Percentiles rank a stretch among this genome's conserved stretches.
Evolutionary conservation across 2,888 invertebrate genomes (phyloP).

Genomic region (Sminthurinus aureus): DNA sequence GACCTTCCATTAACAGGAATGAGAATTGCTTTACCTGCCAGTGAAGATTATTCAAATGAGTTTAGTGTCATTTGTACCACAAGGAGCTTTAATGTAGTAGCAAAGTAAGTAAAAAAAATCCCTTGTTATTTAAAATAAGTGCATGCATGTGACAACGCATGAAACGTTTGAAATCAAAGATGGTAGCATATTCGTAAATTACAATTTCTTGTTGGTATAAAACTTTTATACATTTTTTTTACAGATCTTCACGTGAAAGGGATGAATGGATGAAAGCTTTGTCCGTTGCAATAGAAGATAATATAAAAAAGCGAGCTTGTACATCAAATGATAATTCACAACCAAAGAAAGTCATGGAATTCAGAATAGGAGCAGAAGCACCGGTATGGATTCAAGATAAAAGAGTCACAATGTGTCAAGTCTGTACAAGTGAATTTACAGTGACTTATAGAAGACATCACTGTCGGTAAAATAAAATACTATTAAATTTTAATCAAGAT

Average conservation of each 20-base stretch:
- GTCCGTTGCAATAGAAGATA: constrained; percentile 65
- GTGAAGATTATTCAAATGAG: constrained; percentile 67
- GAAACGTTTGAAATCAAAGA: neutral
- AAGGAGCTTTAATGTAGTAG: constrained; percentile 68
- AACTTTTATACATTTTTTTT: too few relatives aligned
- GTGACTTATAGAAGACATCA: constrained; percentile 73
- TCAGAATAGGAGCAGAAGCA: constrained; percentile 64
- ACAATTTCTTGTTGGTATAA: too few relatives aligned
- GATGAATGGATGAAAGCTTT: constrained; percentile 67
- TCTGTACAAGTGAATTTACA: constrained; percentile 71
- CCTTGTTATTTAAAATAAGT: too few relatives aligned
- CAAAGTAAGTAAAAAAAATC: constrained; percentile 63
- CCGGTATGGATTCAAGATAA: constrained; percentile 70
- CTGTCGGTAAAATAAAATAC: constrained; percentile 64
- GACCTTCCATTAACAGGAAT: constrained; percentile 67
- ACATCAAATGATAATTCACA: constrained; percentile 39
- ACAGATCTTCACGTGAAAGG: constrained; percentile 65
- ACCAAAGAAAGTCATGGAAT: constrained; percentile 30
- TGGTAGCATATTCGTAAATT: neutral
- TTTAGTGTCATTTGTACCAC: constrained; percentile 68
- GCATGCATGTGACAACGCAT: too few relatives aligned
- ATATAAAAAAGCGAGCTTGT: constrained; percentile 63
- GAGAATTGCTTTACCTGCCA: constrained; percentile 64
- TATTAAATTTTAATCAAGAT: neutral
- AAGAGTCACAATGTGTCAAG: constrained; percentile 72